Percentiles rank a stretch among this genome's conserved stretches.
Conservation (phyloP, 2,113 vertebrate species). For the Thermophis baileyi region DNA sequence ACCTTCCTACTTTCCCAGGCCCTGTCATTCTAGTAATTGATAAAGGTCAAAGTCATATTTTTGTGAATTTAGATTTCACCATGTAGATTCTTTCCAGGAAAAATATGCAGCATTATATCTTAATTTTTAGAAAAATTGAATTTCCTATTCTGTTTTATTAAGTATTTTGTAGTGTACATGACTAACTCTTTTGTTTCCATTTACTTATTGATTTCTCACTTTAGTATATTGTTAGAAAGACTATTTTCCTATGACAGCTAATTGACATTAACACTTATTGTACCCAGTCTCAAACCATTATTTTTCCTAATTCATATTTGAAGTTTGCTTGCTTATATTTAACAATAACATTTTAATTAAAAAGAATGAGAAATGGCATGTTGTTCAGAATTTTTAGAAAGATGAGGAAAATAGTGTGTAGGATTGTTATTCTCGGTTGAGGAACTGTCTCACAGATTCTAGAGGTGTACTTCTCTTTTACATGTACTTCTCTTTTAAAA, state of each 20-base stretch:
- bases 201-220: conserved; percentile 72
- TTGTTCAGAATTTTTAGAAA: background rate
- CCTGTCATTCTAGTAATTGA: too few relatives aligned
- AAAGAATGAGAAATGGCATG: background rate
- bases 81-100: too few relatives aligned
- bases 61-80: too few relatives aligned
- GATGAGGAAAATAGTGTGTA: background rate
- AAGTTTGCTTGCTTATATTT: conserved; percentile 26
- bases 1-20: too few relatives aligned
- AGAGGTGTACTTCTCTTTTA: too few relatives aligned
- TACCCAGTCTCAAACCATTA: conserved; percentile 54
- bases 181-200: conserved; percentile 63
- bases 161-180: conserved; percentile 62
- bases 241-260: conserved; percentile 69
- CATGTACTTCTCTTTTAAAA: too few relatives aligned
- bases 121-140: conserved; percentile 48
- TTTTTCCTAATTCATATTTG: conserved; percentile 47
- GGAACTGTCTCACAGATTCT: background rate
- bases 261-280: conserved; percentile 57
- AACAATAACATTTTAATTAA: background rate
- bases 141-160: conserved; percentile 61
- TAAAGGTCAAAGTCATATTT: too few relatives aligned
- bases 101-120: conserved; percentile 29
- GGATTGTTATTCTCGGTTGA: background rate
- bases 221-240: conserved; percentile 52